Evolutionary conservation across 2,113 vertebrate species (phyloP), one percentile per base, ranked within the genome.

Genomic region (Pionites leucogaster): DNA sequence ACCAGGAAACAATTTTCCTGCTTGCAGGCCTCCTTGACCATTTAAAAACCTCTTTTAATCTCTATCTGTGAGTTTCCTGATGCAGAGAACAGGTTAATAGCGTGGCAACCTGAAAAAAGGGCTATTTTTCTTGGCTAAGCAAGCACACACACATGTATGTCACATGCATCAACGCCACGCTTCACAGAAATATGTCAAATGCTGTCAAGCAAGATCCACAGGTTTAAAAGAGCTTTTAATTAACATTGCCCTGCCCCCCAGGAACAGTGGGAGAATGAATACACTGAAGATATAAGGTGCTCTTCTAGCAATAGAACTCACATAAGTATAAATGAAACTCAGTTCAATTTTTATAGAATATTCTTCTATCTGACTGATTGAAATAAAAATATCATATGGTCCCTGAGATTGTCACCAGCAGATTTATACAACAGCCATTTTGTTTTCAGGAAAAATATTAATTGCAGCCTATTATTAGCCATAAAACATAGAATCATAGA

Each of bases 401-500:
- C 49, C 79, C 76, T 59, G 59, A 86, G 69, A 88, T 82, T 46
- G 52, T 63, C 75, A 75, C 39, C 82, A 86, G 79, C 83, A 84
- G 72, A 33, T 39, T 95, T 95, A 91, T 47, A 41, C 91, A 95
- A 95, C 35, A 84, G 69, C 33, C 86, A 85, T 77, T 11, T 81
- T 64, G 41, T 95, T 94, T 90, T 95, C 59, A 86, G 91, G 62
- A 74, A 78, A 83, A 92, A 89, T 50, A 92, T 57, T 95, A 89
- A 95, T 95, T 92, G 60, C 57, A 64, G 77, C 6, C 33, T 82
- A 87, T 91, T 86, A 82, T 95, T 84, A 84, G 77, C 42, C 91
- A 44, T 85, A 88, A 96, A 96, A 87, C 42, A 75, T 81, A 47
- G 46, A 47, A 47, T 47, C 46, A 47, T 47, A 47, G 46, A 47